These are phyloP conservation scores for Heliconius cydno DNA, from an alignment of 2,888 invertebrate genomes.

Conservation along the genomic window DNA sequence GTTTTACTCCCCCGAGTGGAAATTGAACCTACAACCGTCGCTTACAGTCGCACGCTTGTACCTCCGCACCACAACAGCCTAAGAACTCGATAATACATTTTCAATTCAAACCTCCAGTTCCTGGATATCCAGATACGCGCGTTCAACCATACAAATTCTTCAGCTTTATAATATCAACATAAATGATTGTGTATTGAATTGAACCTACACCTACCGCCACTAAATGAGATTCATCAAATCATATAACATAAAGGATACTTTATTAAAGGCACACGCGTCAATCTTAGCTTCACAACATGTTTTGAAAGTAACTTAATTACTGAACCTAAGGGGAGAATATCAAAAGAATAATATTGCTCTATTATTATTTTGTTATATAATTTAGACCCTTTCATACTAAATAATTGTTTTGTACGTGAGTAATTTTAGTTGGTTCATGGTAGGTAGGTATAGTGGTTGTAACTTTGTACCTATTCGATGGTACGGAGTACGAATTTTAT, in stretches of 20 bases:
- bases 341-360: conserved; percentile 33
- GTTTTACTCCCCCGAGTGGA: too few relatives aligned
- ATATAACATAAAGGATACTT: conserved; percentile 10
- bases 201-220: not conserved
- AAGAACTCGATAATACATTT: too few relatives aligned
- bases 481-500: not conserved
- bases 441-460: not conserved
- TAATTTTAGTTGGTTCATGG: not conserved
- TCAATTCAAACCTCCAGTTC: not conserved
- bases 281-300: conserved; percentile 49
- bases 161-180: too few relatives aligned
- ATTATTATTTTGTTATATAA: conserved; percentile 23
- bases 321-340: conserved; percentile 35
- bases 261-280: conserved; percentile 28
- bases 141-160: not conserved
- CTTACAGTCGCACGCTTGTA: not conserved
- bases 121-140: too few relatives aligned
- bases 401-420: conserved; percentile 24
- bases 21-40: too few relatives aligned
- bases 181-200: too few relatives aligned
- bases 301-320: conserved; percentile 56
- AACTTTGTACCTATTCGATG: not conserved
- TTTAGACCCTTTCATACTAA: conserved; percentile 27
- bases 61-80: not conserved
- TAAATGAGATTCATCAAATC: not conserved